Percentiles rank a stretch among this genome's conserved stretches.
Evolutionary conservation across 1,140 invertebrate species (phyloP).

Genomic region (Coptotermes formosanus): DNA sequence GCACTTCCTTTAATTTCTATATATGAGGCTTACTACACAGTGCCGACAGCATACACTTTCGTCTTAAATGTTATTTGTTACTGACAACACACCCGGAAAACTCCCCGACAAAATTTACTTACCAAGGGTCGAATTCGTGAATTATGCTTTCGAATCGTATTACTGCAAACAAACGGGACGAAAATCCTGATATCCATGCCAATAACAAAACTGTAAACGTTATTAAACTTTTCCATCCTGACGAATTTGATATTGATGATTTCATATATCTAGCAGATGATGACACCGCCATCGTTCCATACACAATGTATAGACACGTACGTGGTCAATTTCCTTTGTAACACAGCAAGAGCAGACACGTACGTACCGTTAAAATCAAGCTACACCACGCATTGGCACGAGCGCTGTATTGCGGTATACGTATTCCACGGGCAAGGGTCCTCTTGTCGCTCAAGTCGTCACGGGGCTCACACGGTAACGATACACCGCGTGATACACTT

Average conservation of each 20-base stretch:
- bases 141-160: constrained; percentile 99
- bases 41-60: not conserved
- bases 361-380: no score
- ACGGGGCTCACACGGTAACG: no score
- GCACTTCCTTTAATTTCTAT: no score
- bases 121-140: constrained; percentile 99
- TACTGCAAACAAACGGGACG: constrained; percentile 96
- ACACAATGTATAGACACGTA: constrained; percentile 5
- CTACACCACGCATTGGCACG: no score
- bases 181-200: constrained; percentile 97
- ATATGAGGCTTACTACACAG: not conserved
- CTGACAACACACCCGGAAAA: not conserved
- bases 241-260: constrained; percentile 6
- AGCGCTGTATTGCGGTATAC: no score
- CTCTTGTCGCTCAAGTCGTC: no score
- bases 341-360: not conserved
- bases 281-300: not conserved
- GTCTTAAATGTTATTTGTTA: not conserved
- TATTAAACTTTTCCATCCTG: constrained; percentile 67
- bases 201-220: constrained; percentile 88
- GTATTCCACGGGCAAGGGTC: no score
- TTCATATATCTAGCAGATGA: not conserved
- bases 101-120: constrained; percentile 47
- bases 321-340: not conserved
- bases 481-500: no score